Evolutionary conservation across 2,797 vertebrate genomes (phyloP), one percentile per base, ranked within the genome.

Genomic region (Pantherophis vulpinus): DNA sequence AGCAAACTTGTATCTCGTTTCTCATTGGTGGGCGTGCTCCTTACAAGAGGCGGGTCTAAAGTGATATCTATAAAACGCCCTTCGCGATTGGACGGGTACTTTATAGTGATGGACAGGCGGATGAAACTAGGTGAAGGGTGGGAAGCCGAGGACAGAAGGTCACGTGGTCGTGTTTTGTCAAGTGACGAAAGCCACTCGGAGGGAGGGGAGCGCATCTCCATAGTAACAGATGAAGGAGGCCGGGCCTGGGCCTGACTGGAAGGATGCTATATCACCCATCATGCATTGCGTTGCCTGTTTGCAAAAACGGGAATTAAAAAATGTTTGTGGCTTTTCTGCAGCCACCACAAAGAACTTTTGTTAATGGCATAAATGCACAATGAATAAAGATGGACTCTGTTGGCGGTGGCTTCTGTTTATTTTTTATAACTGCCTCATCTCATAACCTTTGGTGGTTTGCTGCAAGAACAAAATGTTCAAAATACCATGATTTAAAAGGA

Each of bases 121-220:
- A 60, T 16, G 51, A 32, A 23, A 47, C 0, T 1, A 5, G 25
- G 23, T 18, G 27, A 18, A 13, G 59, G 91, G 59, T 16, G 60
- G 56, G 7, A 29, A 47, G 29, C 13, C 16, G 42, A 14, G 13
- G 18, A 5, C 7, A 42, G 9, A 3, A 10, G 0, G 1, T 86
- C 88, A 90, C 25, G 58, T 86, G 92, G 10, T 2, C 8, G 25
- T 74, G 92, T 93, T 93, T 93, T 87, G 88, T 93, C 92, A 93
- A 61, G 79, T 93, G 92, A 70, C 7, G 14, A 16, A n/a, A 16
- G 4, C 23, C 5, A 1, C 2, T 5, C 4, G 8, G 25, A 9
- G 4, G 74, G 25, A 8, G 8, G 12, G 25, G 61, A 70, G 79
- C 16, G 7, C 23, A 61, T 93, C 37, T 0, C 92, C 89, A 90